Evolutionary conservation across 64 coral and sea anemone genomes (phyloP).

Genomic region (Hydrozoanthus tunicans): DNA sequence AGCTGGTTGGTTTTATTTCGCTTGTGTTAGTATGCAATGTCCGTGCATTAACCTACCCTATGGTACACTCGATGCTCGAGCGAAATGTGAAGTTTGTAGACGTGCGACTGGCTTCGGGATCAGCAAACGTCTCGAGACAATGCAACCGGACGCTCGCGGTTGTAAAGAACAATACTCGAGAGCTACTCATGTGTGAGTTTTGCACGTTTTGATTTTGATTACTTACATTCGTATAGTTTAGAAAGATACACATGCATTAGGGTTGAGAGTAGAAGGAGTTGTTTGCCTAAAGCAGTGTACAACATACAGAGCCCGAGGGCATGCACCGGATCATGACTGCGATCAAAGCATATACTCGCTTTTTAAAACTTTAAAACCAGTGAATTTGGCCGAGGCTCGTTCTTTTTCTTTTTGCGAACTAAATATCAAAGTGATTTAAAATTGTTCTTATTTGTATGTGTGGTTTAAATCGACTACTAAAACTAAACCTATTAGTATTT

Average conservation of each 20-base stretch:
- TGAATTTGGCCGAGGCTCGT: too few relatives aligned
- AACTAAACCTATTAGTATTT: too few relatives aligned
- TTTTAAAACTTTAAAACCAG: too few relatives aligned
- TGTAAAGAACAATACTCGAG: not conserved
- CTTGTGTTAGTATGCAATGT: not conserved
- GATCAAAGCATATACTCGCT: too few relatives aligned
- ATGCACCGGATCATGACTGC: too few relatives aligned
- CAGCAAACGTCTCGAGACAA: not conserved
- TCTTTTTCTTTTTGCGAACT: too few relatives aligned
- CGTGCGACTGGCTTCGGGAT: not conserved
- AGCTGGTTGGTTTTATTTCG: not conserved
- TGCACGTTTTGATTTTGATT: not conserved
- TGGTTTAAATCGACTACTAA: too few relatives aligned
- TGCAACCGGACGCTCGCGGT: not conserved
- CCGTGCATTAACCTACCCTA: not conserved
- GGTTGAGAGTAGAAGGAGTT: not conserved
- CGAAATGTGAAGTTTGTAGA: not conserved
- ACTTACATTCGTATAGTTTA: not conserved
- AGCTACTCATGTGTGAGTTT: not conserved
- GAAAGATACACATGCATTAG: not conserved
- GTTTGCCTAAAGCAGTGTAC: too few relatives aligned
- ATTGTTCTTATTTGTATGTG: too few relatives aligned
- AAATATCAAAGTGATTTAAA: too few relatives aligned
- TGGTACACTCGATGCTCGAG: slow-evolving; percentile 8
- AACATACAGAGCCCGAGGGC: too few relatives aligned